Base-by-base conservation (phyloP, 1,140 invertebrate species). In the Drosophila quadrilineata region DNA sequence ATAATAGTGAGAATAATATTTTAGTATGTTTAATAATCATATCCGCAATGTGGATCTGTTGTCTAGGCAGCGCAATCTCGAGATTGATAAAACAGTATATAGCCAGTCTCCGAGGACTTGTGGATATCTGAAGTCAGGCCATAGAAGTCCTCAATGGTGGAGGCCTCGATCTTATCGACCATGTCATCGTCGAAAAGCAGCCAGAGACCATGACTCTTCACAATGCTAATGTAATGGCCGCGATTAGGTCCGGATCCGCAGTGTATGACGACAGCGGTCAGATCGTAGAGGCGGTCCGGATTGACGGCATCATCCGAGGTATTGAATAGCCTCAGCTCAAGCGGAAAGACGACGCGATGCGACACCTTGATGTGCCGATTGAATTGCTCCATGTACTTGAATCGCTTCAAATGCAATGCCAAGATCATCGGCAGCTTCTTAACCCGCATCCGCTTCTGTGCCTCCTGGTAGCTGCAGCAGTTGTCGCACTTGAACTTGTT, bases 401-500 rank as follows among this genome's bases (percentile, higher is more conserved):
- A 99, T 72, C 98, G 91, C 91, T 99, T 99, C 62, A 99, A 92
- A 92, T 99, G 98, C 53, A 99, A 91, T 8, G 99, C 98, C 63
- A 99, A 91, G 71, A 99, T 98, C 92, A 98, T 96, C 4, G 99
- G 99, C 71, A 99, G 91, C 91, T 99, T 99, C 91, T 99, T 99
- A 0, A 99, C 96, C 60, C 98, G 91, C 97, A 99, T 99, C 63
- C 98, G 92, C 91, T 98, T 97, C 93, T 97, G 93, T 29, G 98
- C 98, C 92, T 99, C 98, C 91, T 99, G 98, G 91, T 99, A 99
- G 90, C 97, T 98, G 90, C 97, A 98, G 90, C 99, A 99, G 75
- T 98, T 96, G 91, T 99, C 98, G 92, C 99, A 99, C 91, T 99
- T 99, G 89, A 99, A 99, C 92, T 99, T 99, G 92, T 99, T 99